phyloP scores from a whole-genome alignment of 2,113 vertebrate species.

The Petromus typicus region DNA sequence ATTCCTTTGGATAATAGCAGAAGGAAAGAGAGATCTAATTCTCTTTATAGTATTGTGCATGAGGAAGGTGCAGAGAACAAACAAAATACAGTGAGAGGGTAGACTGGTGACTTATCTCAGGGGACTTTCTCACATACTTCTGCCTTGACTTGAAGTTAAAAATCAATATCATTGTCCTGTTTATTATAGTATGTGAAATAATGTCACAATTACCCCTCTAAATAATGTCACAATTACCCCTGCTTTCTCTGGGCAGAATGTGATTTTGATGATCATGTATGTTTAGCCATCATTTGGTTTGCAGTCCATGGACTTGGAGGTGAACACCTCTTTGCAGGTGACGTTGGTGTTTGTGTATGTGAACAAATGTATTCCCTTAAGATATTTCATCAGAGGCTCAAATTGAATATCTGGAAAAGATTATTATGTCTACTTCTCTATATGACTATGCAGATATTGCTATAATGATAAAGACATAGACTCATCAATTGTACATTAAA shows the following conservation, averaged over 20 bases:
- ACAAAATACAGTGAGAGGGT: not conserved
- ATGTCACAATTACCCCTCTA: not conserved
- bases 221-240: not conserved
- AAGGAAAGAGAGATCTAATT: not conserved
- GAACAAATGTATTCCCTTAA: not conserved
- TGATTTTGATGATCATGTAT: not conserved
- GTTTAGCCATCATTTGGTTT: not conserved
- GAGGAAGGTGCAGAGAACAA: not conserved
- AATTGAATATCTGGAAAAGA: slow-evolving; percentile 12
- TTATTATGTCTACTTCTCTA: not conserved
- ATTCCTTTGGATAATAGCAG: not conserved
- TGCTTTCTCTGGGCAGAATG: not conserved
- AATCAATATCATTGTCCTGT: not conserved
- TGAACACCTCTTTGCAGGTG: not conserved
- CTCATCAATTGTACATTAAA: not conserved
- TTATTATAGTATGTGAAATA: slow-evolving; percentile 3
- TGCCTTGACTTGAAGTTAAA: not conserved
- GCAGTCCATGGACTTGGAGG: not conserved
- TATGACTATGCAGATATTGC: not conserved
- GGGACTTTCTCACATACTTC: not conserved
- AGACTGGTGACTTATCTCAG: not conserved
- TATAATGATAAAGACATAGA: not conserved
- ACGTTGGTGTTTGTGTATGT: not conserved
- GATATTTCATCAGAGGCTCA: not conserved
- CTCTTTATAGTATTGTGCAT: not conserved